A percentile compares a stretch with the other conserved stretches of the same genome.
Conservation (phyloP, 2,797 vertebrate species). For the Sebastes reedi region DNA sequence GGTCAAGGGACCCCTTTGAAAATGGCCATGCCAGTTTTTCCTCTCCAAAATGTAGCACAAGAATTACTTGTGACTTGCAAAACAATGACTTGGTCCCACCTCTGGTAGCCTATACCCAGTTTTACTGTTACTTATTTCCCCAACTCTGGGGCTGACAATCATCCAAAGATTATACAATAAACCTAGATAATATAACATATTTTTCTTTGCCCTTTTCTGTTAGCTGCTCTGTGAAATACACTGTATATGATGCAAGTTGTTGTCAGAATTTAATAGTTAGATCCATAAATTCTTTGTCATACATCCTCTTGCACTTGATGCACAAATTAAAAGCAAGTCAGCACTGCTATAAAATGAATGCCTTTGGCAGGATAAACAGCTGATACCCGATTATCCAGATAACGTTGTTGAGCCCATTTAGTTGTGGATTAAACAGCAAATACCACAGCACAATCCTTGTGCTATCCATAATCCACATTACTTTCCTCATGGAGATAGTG, state of each 20-base stretch:
- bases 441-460: not conserved
- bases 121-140: not conserved
- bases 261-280: not conserved
- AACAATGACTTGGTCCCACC: too few species aligned
- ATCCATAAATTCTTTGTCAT: not conserved
- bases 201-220: not conserved
- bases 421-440: conserved; percentile 17
- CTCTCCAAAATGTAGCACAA: too few species aligned
- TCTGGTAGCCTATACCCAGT: too few species aligned
- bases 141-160: not conserved
- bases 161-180: not conserved
- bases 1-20: too few species aligned
- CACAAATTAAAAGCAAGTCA: not conserved
- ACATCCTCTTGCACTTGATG: not conserved
- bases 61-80: too few species aligned
- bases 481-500: not conserved
- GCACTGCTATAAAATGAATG: not conserved
- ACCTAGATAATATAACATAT: not conserved
- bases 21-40: too few species aligned
- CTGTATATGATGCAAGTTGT: not conserved
- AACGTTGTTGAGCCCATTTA: not conserved
- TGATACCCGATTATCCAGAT: conserved; percentile 15
- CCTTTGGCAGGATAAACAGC: conserved; percentile 1
- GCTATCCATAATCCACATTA: not conserved
- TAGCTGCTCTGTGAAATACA: not conserved